These are phyloP conservation scores for Damaliscus lunatus DNA, from an alignment of 2,113 vertebrate species.

Conservation along the genomic window DNA sequence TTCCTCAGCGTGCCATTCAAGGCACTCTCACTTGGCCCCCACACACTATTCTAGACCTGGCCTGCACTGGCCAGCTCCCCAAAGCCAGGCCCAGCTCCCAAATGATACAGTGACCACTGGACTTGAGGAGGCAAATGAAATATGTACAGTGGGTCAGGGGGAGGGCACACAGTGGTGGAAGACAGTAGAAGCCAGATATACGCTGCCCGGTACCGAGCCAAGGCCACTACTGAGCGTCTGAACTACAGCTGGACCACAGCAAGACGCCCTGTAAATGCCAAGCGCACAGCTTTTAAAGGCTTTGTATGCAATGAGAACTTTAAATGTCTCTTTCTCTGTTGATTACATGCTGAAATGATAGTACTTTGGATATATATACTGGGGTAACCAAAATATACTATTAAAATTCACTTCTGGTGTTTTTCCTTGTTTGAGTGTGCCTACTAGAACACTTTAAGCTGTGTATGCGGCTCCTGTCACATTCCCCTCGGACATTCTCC, in stretches of 20 bases:
- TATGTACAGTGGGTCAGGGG: background rate
- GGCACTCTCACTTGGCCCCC: background rate
- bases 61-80: background rate
- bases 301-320: background rate
- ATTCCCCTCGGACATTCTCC: background rate
- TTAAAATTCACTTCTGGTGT: background rate
- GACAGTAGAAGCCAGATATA: background rate
- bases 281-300: background rate
- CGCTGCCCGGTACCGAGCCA: rapidly evolving
- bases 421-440: background rate
- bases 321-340: background rate
- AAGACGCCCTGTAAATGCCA: rapidly evolving
- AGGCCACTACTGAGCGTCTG: rapidly evolving
- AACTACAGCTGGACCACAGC: rapidly evolving
- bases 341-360: background rate
- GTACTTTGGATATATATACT: background rate
- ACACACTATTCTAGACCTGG: background rate
- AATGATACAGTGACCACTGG: background rate
- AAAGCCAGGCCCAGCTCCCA: background rate
- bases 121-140: background rate
- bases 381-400: background rate
- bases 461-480: rapidly evolving
- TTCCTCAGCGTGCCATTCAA: background rate
- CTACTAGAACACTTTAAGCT: background rate
- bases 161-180: background rate